phyloP scores from a whole-genome alignment of 23 tunicate genomes.

The Phallusia fumigata region DNA sequence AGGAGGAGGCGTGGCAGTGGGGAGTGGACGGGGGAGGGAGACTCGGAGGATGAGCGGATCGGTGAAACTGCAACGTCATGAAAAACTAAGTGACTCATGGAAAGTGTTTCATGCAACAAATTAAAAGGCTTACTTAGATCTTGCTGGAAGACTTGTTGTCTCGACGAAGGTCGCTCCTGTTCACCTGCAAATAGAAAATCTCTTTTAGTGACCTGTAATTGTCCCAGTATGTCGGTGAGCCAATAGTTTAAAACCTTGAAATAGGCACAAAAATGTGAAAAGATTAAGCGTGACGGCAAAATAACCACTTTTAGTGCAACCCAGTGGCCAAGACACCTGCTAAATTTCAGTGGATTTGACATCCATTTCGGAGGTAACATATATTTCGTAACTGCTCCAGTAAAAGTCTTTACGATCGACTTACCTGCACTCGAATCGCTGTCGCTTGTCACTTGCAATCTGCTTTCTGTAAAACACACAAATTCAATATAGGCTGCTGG shows the following conservation, averaged over 20 bases:
- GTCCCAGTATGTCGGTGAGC: no score
- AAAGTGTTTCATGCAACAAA: background rate
- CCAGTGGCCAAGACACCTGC: no score
- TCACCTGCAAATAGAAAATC: background rate
- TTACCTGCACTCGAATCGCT: background rate
- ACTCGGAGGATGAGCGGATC: background rate
- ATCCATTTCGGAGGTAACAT: background rate
- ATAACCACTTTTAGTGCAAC: no score
- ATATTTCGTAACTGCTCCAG: background rate
- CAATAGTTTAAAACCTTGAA: no score
- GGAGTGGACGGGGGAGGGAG: slow-evolving; percentile 2
- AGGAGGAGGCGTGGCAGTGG: background rate
- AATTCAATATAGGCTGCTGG: background rate
- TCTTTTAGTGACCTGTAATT: no score
- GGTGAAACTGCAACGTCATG: background rate
- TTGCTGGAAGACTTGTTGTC: slow-evolving; percentile 1
- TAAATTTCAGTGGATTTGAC: background rate
- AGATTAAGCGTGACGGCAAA: no score
- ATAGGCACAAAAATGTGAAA: no score
- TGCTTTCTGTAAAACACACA: background rate
- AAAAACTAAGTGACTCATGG: no score
- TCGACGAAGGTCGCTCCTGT: background rate
- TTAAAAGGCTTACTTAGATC: background rate
- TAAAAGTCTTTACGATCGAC: background rate
- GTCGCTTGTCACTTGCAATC: background rate